These are phyloP conservation scores for Trididemnum nubilum DNA, from an alignment of 23 tunicate species.

Conservation along the genomic window DNA sequence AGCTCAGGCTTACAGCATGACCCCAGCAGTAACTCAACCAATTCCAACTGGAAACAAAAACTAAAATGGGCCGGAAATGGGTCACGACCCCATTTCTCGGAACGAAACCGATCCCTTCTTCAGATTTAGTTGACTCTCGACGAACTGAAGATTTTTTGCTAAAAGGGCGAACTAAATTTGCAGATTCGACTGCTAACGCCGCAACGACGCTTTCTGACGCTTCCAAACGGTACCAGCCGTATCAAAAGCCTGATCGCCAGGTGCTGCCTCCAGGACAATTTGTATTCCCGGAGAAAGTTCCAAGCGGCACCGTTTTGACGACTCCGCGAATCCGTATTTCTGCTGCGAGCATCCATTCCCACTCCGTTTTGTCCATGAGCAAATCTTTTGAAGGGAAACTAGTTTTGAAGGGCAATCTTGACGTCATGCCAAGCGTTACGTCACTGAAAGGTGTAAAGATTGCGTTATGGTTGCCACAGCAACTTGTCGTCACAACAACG, in stretches of 20 bases:
- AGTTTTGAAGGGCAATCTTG: background rate
- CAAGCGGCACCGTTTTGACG: conserved; percentile 15
- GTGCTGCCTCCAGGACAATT: background rate
- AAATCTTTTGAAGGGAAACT: background rate
- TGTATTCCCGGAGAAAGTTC: conserved; percentile 31
- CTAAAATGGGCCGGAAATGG: background rate
- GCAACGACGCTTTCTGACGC: background rate
- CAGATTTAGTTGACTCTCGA: conserved; percentile 24
- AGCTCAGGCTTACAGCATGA: conserved; percentile 49
- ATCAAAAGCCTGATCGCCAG: background rate
- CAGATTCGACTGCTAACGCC: background rate
- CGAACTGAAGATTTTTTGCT: background rate
- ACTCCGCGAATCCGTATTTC: conserved; percentile 6
- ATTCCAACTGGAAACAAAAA: too few relatives aligned
- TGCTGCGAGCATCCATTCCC: background rate
- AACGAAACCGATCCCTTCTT: conserved; percentile 4
- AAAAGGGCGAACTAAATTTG: conserved; percentile 11
- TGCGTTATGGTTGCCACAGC: background rate
- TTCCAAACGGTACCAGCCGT: conserved; percentile 39
- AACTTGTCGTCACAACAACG: background rate
- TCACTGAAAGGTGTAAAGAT: background rate
- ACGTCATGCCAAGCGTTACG: background rate
- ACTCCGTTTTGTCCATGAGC: background rate
- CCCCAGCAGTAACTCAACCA: background rate
- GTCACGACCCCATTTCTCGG: conserved; percentile 17